Percentiles rank a stretch among this genome's conserved stretches.
These are phyloP conservation scores for Clanis bilineata DNA, from an alignment of 2,888 invertebrate genomes.

Conservation along the genomic window DNA sequence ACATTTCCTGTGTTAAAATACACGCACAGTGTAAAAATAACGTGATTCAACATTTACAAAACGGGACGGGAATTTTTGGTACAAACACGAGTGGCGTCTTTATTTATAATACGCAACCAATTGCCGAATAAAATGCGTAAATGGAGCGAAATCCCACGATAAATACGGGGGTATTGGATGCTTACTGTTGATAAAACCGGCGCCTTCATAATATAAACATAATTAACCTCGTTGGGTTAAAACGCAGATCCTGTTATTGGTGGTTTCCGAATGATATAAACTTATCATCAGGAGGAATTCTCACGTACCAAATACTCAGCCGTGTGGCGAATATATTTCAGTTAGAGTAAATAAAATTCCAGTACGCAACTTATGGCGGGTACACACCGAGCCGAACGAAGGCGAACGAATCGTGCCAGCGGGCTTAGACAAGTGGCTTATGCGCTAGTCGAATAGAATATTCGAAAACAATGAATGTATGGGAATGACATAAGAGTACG, in stretches of 20 bases:
- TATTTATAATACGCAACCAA: slow-evolving; percentile 4
- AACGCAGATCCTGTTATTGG: slow-evolving; percentile 1
- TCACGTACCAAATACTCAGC: neutral
- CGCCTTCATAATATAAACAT: slow-evolving; percentile 9
- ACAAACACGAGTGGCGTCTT: slow-evolving; percentile 4
- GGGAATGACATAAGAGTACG: too few relatives aligned
- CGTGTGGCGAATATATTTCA: slow-evolving; percentile 1
- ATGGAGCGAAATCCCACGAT: neutral
- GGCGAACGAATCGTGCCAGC: too few relatives aligned
- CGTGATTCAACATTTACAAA: slow-evolving; percentile 31
- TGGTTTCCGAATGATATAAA: slow-evolving; percentile 11
- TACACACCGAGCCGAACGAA: too few relatives aligned
- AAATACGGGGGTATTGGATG: neutral
- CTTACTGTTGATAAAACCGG: neutral
- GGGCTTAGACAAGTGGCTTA: too few relatives aligned
- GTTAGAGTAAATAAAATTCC: neutral
- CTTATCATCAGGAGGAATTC: neutral
- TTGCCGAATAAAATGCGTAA: neutral
- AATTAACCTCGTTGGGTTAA: slow-evolving; percentile 12
- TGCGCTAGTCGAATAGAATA: too few relatives aligned
- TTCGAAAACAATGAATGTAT: too few relatives aligned
- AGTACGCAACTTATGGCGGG: too few relatives aligned
- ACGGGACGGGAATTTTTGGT: slow-evolving; percentile 26
- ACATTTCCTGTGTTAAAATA: slow-evolving; percentile 35
- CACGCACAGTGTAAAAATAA: slow-evolving; percentile 27